phyloP scores from a whole-genome alignment of 2,888 invertebrate genomes.

The Eurytoma adleriae region DNA sequence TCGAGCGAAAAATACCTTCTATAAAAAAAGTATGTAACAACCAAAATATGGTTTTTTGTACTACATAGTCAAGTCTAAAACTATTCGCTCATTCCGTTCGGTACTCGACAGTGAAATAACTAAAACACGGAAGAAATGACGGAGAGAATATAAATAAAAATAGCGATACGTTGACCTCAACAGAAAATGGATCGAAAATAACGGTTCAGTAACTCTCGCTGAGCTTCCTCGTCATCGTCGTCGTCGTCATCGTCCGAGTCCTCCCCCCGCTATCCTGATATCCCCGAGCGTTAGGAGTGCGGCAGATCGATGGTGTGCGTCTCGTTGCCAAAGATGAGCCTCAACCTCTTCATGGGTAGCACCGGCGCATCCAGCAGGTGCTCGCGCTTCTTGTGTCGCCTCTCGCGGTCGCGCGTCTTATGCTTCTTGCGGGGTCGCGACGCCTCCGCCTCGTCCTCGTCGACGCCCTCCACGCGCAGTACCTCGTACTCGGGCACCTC shows the following conservation, averaged over 20 bases:
- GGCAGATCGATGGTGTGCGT: conserved; percentile 93
- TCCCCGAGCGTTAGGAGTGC: conserved; percentile 78
- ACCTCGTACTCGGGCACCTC: conserved; percentile 90
- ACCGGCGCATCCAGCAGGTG: conserved; percentile 79
- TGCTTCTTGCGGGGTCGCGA: conserved; percentile 78
- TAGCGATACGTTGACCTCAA: conserved; percentile 18
- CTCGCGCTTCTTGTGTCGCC: conserved; percentile 78
- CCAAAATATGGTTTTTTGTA: too few relatives aligned
- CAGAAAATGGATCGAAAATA: conserved; percentile 56
- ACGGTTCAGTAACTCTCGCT: conserved; percentile 50
- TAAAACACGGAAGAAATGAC: too few relatives aligned
- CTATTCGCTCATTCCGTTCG: too few relatives aligned
- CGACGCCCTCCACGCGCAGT: conserved; percentile 86
- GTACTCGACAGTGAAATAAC: too few relatives aligned
- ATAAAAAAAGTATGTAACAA: too few relatives aligned
- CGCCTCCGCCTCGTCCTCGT: conserved; percentile 17
- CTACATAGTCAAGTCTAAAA: too few relatives aligned
- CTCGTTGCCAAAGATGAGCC: conserved; percentile 92
- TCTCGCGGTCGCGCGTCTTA: conserved; percentile 80
- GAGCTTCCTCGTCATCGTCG: conserved; percentile 30
- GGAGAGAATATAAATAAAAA: background rate
- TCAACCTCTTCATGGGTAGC: conserved; percentile 89
- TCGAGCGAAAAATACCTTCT: too few relatives aligned
- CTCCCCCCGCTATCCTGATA: conserved; percentile 37
- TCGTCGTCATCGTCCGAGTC: background rate